A percentile compares a stretch with the other conserved stretches of the same genome.
phyloP scores from a whole-genome alignment of 2,888 invertebrate genomes.

The Athetis lepigone region DNA sequence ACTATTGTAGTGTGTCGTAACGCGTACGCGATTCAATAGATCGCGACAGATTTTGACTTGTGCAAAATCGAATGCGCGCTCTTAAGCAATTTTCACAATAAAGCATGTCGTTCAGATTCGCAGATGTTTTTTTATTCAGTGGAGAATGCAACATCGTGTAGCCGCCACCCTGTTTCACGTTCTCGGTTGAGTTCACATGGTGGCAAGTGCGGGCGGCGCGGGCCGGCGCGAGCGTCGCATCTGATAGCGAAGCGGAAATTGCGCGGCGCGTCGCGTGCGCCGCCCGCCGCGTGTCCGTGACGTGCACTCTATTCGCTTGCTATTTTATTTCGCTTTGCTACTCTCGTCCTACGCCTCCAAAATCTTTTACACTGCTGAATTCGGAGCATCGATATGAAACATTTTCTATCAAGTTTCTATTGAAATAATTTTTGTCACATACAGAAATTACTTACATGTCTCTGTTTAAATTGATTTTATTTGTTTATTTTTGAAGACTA shows the following conservation, averaged over 20 bases:
- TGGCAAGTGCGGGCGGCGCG: constrained; percentile 65
- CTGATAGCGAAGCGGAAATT: constrained; percentile 88
- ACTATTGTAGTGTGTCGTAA: no score
- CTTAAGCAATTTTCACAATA: constrained; percentile 17
- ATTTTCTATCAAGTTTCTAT: constrained; percentile 27
- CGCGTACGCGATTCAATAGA: no score
- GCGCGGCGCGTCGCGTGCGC: constrained; percentile 86
- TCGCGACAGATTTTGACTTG: no score
- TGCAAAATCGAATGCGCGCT: no score
- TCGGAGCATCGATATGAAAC: constrained; percentile 30
- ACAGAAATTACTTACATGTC: constrained; percentile 12
- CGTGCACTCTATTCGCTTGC: constrained; percentile 80
- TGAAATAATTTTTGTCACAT: constrained; percentile 17
- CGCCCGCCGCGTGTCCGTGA: constrained; percentile 82
- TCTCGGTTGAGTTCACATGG: constrained; percentile 76
- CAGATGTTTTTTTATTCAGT: constrained; percentile 66
- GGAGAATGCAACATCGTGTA: constrained; percentile 66
- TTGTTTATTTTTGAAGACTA: constrained; percentile 1
- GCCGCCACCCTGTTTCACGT: constrained; percentile 59
- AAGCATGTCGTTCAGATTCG: constrained; percentile 9
- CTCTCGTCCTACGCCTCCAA: constrained; percentile 69
- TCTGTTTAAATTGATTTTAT: background rate
- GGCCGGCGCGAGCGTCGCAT: constrained; percentile 80
- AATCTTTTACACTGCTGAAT: constrained; percentile 68
- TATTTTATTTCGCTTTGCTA: constrained; percentile 82